These are phyloP conservation scores for Diarsia dahlii DNA, from an alignment of 2,888 invertebrate species.

Conservation along the genomic window DNA sequence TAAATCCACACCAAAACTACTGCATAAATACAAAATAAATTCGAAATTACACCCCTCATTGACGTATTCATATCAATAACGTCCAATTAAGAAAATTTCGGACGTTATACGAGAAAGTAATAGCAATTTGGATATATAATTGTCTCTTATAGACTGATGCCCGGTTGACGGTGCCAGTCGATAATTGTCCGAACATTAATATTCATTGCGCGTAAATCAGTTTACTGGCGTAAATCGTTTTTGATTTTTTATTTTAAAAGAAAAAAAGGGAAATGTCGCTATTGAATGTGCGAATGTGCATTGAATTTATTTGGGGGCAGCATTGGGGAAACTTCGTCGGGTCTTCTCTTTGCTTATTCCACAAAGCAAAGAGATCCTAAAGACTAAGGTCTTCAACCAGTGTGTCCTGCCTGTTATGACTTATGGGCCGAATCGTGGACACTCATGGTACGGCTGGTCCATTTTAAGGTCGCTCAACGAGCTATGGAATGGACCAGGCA, in stretches of 20 bases:
- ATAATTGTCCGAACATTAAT: conserved; percentile 67
- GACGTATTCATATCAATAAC: conserved; percentile 60
- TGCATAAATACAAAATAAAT: conserved; percentile 4
- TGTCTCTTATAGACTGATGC: conserved; percentile 55
- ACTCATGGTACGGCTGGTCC: too few relatives aligned
- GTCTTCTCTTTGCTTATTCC: too few relatives aligned
- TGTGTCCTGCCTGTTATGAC: too few relatives aligned
- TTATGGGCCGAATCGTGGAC: too few relatives aligned
- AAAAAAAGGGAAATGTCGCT: background rate
- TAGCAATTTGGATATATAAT: conserved; percentile 65
- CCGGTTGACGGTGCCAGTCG: conserved; percentile 53
- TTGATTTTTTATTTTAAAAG: conserved; percentile 29
- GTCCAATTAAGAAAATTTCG: conserved; percentile 52
- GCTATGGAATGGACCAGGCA: too few relatives aligned
- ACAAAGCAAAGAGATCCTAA: too few relatives aligned
- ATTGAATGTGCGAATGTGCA: conserved; percentile 16
- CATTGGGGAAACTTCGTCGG: too few relatives aligned
- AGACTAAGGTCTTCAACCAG: too few relatives aligned
- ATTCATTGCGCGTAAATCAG: conserved; percentile 68
- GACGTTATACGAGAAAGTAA: conserved; percentile 53
- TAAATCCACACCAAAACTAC: background rate
- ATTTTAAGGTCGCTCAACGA: too few relatives aligned
- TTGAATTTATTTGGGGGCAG: too few relatives aligned
- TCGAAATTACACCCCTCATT: conserved; percentile 42
- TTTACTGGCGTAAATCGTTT: conserved; percentile 55